A percentile compares a stretch with the other conserved stretches of the same genome.
Evolutionary conservation across 1,140 invertebrate species (phyloP).

Genomic region (Ridgeia piscesae): DNA sequence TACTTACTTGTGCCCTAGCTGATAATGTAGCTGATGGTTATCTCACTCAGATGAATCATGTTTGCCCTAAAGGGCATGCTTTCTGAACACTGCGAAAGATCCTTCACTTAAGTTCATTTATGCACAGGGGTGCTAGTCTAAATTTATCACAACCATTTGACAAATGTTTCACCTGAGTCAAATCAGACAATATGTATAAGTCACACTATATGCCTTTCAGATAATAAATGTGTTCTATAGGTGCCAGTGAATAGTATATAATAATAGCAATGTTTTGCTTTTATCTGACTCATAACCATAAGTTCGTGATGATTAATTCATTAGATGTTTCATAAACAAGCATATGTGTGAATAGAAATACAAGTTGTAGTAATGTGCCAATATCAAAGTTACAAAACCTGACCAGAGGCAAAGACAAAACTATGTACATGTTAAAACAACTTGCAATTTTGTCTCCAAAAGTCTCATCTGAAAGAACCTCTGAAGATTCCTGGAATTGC

Average conservation of each 20-base stretch:
- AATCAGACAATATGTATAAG: background rate
- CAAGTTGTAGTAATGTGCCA: no score
- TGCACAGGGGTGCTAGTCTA: background rate
- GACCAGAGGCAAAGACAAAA: no score
- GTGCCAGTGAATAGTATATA: background rate
- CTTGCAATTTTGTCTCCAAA: no score
- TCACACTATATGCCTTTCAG: background rate
- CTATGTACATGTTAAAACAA: no score
- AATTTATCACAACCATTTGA: background rate
- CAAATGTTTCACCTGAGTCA: background rate
- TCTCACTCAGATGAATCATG: background rate
- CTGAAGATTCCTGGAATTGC: no score
- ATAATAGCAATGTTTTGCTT: background rate
- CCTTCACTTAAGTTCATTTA: background rate
- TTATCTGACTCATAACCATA: background rate
- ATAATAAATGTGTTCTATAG: background rate
- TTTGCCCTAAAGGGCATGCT: background rate
- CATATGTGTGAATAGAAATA: no score
- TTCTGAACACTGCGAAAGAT: background rate
- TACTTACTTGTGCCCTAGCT: background rate
- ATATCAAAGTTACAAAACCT: no score
- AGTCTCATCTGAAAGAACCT: background rate
- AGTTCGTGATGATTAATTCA: background rate
- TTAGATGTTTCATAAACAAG: background rate
- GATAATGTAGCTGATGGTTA: background rate